These are phyloP conservation scores for Sepioteuthis lessoniana DNA, from an alignment of 2,888 invertebrate species.

Conservation along the genomic window DNA sequence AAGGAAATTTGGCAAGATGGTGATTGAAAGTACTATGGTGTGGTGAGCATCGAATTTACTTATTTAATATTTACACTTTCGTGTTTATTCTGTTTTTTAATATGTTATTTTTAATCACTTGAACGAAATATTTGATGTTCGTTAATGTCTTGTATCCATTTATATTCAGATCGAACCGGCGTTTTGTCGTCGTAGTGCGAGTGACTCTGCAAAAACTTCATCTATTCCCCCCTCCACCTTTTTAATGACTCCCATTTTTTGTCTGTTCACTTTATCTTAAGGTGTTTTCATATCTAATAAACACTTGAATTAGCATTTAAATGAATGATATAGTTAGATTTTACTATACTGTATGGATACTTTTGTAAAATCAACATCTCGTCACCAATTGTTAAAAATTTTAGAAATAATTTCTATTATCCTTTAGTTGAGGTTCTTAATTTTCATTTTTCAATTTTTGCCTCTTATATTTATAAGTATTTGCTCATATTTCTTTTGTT, in stretches of 20 bases:
- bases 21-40: constrained; percentile 98
- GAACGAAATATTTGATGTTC: background rate
- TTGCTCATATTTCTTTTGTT: too few relatives aligned
- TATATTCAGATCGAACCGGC: background rate
- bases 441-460: background rate
- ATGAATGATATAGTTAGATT: background rate
- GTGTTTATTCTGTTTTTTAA: background rate
- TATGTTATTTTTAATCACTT: background rate
- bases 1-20: constrained; percentile 82
- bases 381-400: background rate
- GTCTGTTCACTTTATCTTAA: background rate
- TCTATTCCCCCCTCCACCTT: background rate
- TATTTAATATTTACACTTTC: background rate
- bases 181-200: constrained; percentile 13
- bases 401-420: too few relatives aligned
- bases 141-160: background rate
- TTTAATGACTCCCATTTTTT: background rate
- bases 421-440: too few relatives aligned
- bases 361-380: background rate
- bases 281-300: background rate
- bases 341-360: background rate
- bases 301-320: background rate
- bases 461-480: too few relatives aligned
- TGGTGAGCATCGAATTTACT: constrained; percentile 81
- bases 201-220: constrained; percentile 33